Percentiles rank a stretch among this genome's conserved stretches.
These are phyloP conservation scores for Caenorhabditis sp. DNA, from an alignment of 2,888 invertebrate genomes.

Conservation along the genomic window DNA sequence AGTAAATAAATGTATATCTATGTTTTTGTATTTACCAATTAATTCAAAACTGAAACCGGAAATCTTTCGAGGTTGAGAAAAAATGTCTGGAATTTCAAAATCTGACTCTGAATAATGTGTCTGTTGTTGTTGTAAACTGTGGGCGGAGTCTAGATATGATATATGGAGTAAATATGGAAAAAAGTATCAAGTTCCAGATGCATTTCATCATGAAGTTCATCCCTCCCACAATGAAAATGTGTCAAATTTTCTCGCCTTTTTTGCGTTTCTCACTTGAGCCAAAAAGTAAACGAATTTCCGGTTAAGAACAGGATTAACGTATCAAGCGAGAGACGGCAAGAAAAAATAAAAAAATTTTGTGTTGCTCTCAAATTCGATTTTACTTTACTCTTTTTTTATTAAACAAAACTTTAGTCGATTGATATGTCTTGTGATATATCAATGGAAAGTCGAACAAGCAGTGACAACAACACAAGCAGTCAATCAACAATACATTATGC, in stretches of 20 bases:
- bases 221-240: background rate
- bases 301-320: background rate
- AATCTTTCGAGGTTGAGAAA: background rate
- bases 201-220: background rate
- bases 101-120: background rate
- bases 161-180: background rate
- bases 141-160: background rate
- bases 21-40: background rate
- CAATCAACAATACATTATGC: slow-evolving; percentile 41
- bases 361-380: too few species aligned
- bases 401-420: background rate
- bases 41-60: background rate
- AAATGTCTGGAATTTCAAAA: background rate
- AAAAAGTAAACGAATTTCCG: slow-evolving; percentile 1
- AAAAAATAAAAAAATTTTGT: background rate
- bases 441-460: background rate
- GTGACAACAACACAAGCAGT: background rate
- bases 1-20: background rate
- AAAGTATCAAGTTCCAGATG: background rate
- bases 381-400: too few species aligned
- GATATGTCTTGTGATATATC: background rate
- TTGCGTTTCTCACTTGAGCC: background rate
- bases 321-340: background rate
- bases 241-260: background rate
- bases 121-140: background rate